Base-by-base conservation (phyloP, 1,140 invertebrate genomes). In the Pentalonia nigronervosa region DNA sequence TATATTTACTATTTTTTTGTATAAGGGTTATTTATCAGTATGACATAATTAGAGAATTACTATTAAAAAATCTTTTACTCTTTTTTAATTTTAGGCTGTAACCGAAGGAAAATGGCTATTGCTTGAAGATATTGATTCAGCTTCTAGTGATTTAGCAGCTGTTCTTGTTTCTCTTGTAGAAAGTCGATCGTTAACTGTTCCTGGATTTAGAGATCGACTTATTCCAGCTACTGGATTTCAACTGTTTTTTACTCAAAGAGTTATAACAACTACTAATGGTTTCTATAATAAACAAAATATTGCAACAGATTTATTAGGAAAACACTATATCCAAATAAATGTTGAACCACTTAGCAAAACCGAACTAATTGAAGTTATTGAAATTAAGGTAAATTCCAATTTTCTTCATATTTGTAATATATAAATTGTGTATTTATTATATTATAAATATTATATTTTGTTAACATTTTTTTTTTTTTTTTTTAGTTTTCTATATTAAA, bases 81-180 rank as follows among this genome's bases (percentile, higher is more conserved):
- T 89, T 89, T 91, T 94, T 92, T 93, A 94, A 93, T 87, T 95
- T 90, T 95, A 98, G 96, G 98, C 98, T 93, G 97, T 99, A 11
- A 96, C 96, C 94, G 96, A 97, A 94, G 98, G 98, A 0, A 97
- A 98, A 95, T 99, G 99, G 98, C 95, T 99, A 84, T 95, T 99
- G 1, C 95, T 99, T 76, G 99, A 99, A 96, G 99, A 99, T 95
- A 97, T 99, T 93, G 99, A 99, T 95, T 97, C 97, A 94, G 99
- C 98, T 23, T 97, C 98, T 17, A 96, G 98, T 95, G 99, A 99
- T 95, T 98, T 99, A 1, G 97, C 98, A 0, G 98, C 98, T 6
- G 96, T 99, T 48, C 95, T 99, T 11, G 96, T 97, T 93, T 97
- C 97, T 56, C 96, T 99, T 3, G 95, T 99, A 45, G 98, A 99